Conservation (phyloP, 2,113 vertebrate genomes). For the Strix aluco region DNA sequence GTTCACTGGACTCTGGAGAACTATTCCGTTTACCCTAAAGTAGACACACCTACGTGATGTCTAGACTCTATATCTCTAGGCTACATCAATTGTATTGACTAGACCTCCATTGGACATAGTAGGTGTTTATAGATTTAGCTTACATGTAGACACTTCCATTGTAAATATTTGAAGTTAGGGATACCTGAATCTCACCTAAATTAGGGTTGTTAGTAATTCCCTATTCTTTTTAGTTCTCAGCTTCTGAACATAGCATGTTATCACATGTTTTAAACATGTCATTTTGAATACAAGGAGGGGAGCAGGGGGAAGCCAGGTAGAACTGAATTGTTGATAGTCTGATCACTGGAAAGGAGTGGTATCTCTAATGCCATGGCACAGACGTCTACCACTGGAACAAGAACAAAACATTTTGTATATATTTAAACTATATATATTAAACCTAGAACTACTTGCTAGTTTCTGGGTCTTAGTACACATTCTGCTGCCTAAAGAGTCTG, state of each 20-base stretch:
- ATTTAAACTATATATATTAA: not conserved
- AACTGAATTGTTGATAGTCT: not conserved
- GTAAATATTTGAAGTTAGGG: not conserved
- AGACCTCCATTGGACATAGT: not conserved
- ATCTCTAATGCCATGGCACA: not conserved
- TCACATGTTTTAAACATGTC: not conserved
- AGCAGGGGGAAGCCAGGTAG: not conserved
- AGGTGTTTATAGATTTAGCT: not conserved
- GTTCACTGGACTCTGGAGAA: not conserved
- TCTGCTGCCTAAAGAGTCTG: not conserved
- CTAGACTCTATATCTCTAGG: not conserved
- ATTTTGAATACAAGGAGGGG: not conserved
- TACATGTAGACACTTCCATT: not conserved
- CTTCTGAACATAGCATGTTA: not conserved
- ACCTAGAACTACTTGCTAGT: not conserved
- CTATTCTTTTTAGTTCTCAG: accelerated
- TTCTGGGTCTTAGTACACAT: not conserved
- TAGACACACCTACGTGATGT: not conserved
- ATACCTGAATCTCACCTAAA: not conserved
- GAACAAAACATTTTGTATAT: not conserved
- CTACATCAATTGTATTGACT: not conserved
- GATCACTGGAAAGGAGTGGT: not conserved
- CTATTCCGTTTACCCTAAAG: not conserved
- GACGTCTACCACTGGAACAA: not conserved
- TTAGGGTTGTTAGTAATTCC: not conserved